phyloP scores from a whole-genome alignment of 2,113 vertebrate species.

The Myiopsitta monachus region DNA sequence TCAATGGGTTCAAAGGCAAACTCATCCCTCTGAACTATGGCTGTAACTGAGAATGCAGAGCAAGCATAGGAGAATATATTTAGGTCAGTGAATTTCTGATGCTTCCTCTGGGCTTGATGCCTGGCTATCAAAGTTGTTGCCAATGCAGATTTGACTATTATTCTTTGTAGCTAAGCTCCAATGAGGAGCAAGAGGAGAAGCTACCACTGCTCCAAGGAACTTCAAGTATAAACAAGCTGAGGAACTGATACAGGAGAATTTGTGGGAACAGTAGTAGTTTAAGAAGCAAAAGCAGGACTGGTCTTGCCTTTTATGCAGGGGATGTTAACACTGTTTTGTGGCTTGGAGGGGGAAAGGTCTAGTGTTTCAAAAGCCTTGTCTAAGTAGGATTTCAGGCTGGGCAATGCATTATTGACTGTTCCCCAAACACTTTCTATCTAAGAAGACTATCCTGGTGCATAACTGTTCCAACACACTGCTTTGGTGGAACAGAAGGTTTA shows the following conservation, averaged over 20 bases:
- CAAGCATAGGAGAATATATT: background rate
- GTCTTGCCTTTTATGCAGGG: background rate
- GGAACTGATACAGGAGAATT: background rate
- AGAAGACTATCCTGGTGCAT: background rate
- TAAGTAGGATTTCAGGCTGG: background rate
- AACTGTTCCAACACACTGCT: background rate
- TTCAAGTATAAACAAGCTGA: background rate
- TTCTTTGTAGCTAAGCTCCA: background rate
- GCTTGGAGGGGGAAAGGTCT: background rate
- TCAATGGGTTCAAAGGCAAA: slow-evolving; percentile 24
- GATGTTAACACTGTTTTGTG: background rate
- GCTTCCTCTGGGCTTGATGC: background rate
- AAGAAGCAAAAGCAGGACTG: background rate
- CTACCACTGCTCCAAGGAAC: background rate
- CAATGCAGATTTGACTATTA: background rate
- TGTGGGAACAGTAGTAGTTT: background rate
- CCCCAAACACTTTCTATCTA: background rate
- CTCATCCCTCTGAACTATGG: background rate
- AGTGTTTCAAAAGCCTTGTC: background rate
- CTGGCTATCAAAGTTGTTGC: background rate
- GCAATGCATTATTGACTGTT: background rate
- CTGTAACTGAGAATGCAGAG: background rate
- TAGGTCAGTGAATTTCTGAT: background rate
- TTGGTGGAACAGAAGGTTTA: background rate
- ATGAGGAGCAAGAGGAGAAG: background rate